These are phyloP conservation scores for Zoroaster sp. DNA, from an alignment of 53 echinoderm and acorn worm genomes.

Conservation along the genomic window DNA sequence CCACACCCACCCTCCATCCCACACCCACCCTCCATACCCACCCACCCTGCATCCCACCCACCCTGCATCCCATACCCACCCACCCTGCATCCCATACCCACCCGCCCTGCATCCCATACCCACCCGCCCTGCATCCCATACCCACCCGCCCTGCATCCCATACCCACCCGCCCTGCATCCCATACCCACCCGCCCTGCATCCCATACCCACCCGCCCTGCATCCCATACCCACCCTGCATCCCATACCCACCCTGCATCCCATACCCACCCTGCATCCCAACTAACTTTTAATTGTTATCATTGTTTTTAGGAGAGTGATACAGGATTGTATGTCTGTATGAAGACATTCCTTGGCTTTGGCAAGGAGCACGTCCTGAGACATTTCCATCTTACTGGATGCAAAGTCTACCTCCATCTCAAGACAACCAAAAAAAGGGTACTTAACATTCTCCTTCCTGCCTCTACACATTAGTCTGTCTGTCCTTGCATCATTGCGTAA, in stretches of 20 bases:
- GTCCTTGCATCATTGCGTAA: neutral
- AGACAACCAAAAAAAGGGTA: slow-evolving; percentile 89
- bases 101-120: too few species aligned
- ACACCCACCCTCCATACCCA: too few species aligned
- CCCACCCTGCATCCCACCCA: too few species aligned
- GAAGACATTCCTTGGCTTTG: slow-evolving; percentile 96
- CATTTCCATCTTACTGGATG: slow-evolving; percentile 78
- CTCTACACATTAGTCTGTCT: neutral
- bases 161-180: neutral
- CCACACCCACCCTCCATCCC: too few species aligned
- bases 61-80: too few species aligned
- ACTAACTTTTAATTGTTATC: neutral
- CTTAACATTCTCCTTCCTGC: neutral
- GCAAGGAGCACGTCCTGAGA: slow-evolving; percentile 84
- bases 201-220: too few species aligned
- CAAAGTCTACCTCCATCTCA: slow-evolving; percentile 81
- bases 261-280: too few species aligned
- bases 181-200: neutral
- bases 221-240: too few species aligned
- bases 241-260: too few species aligned
- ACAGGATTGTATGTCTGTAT: slow-evolving; percentile 95
- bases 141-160: too few species aligned
- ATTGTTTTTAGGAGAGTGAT: slow-evolving; percentile 80
- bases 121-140: too few species aligned
- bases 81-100: too few species aligned